Evolutionary conservation across 2,888 invertebrate genomes (phyloP).

Genomic region (Galerucella nymphaeae): DNA sequence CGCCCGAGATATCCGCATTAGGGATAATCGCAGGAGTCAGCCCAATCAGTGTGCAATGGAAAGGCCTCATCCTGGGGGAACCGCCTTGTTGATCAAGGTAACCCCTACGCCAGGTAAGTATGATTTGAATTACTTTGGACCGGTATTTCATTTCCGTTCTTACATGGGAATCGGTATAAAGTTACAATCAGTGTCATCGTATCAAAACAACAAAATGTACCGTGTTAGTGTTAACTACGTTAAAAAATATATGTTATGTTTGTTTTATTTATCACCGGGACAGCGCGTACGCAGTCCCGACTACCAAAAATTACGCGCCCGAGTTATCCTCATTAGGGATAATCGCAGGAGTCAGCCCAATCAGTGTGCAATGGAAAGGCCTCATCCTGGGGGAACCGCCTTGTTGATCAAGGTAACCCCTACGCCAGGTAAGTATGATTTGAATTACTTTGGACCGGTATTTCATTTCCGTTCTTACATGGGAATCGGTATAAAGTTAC

Average conservation of each 20-base stretch:
- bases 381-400: conserved; percentile 78
- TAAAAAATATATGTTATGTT: too few species aligned
- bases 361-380: conserved; percentile 80
- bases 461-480: too few species aligned
- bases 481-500: too few species aligned
- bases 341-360: conserved; percentile 82
- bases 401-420: conserved; percentile 72
- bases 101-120: conserved; percentile 45
- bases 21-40: too few species aligned
- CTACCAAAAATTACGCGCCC: conserved; percentile 77
- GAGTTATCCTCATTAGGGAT: conserved; percentile 79
- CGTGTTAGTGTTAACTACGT: too few species aligned
- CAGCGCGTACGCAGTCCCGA: conserved; percentile 75
- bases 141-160: too few species aligned
- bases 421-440: conserved; percentile 46
- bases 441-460: too few species aligned
- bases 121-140: too few species aligned
- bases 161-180: too few species aligned
- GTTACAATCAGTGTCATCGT: too few species aligned
- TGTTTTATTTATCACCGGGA: conserved; percentile 63
- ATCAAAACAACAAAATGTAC: too few species aligned
- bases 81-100: conserved; percentile 77
- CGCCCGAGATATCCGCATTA: too few species aligned
- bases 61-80: conserved; percentile 76
- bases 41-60: conserved; percentile 84